Evolutionary conservation across 2,797 vertebrate genomes (phyloP).

Genomic region (Meriones psammophilus): DNA sequence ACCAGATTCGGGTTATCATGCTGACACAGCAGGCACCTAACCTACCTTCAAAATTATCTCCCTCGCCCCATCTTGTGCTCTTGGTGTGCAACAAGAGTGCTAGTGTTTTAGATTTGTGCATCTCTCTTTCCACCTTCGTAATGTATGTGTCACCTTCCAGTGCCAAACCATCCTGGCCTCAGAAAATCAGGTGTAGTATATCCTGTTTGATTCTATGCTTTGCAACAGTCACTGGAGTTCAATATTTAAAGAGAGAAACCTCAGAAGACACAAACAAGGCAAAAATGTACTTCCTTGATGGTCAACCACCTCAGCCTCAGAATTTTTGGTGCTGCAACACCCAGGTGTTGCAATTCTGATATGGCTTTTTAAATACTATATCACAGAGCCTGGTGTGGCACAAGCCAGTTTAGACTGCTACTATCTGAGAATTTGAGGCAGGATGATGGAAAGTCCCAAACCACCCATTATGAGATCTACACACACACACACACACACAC

Average conservation of each 20-base stretch:
- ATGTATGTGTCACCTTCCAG: background rate
- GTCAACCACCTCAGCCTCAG: background rate
- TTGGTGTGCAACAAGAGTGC: background rate
- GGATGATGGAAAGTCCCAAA: background rate
- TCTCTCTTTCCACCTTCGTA: background rate
- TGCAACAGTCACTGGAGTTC: background rate
- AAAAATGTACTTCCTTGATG: background rate
- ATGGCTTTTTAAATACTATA: background rate
- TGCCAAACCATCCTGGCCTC: background rate
- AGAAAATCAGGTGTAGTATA: background rate
- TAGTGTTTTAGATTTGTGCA: background rate
- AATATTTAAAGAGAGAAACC: no score
- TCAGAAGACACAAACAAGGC: background rate
- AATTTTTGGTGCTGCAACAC: background rate
- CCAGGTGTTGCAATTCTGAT: background rate
- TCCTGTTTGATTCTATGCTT: background rate
- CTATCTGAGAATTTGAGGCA: background rate
- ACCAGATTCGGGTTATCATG: background rate
- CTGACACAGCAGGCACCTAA: background rate
- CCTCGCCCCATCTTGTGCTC: rapidly evolving
- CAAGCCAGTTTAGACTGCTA: background rate
- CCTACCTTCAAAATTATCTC: background rate
- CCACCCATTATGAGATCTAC: background rate
- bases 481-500: no score
- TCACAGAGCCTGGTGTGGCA: background rate